phyloP scores from a whole-genome alignment of 2,797 vertebrate species.

The Poecilia gillii region DNA sequence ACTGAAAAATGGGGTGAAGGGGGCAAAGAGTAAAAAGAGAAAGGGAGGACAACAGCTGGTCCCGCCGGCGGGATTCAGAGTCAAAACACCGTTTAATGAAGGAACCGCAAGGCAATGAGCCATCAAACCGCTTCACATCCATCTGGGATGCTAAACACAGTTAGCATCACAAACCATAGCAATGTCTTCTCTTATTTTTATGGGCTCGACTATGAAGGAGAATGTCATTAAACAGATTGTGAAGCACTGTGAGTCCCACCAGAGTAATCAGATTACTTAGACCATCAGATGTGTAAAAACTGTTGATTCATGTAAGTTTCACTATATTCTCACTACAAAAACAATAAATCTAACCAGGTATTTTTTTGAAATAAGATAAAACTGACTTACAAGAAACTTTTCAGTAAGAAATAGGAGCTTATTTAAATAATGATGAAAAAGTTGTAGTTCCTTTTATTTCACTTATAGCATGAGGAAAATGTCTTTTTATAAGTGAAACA shows the following conservation, averaged over 20 bases:
- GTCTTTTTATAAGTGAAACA: no score
- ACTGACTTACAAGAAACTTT: no score
- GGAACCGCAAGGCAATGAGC: conserved; percentile 7
- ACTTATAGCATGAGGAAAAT: no score
- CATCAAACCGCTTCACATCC: conserved; percentile 10
- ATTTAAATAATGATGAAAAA: no score
- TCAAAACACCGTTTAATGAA: conserved; percentile 15
- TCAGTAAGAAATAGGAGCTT: no score
- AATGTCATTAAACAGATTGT: neutral
- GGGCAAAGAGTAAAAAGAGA: conserved; percentile 20
- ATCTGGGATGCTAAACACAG: neutral
- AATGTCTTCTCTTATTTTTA: neutral
- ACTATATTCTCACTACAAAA: no score
- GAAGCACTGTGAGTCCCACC: neutral
- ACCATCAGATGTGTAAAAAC: neutral
- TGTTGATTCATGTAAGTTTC: neutral
- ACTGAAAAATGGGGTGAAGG: conserved; percentile 33
- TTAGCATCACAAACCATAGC: neutral
- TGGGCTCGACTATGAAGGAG: neutral
- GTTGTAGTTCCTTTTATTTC: no score
- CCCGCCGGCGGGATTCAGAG: conserved; percentile 21
- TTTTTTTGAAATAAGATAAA: no score
- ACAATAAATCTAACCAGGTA: no score
- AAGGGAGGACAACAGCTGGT: conserved; percentile 24
- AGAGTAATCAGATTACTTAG: neutral